phyloP scores from a whole-genome alignment of 1,140 invertebrate species.

The Brachionus sp. region DNA sequence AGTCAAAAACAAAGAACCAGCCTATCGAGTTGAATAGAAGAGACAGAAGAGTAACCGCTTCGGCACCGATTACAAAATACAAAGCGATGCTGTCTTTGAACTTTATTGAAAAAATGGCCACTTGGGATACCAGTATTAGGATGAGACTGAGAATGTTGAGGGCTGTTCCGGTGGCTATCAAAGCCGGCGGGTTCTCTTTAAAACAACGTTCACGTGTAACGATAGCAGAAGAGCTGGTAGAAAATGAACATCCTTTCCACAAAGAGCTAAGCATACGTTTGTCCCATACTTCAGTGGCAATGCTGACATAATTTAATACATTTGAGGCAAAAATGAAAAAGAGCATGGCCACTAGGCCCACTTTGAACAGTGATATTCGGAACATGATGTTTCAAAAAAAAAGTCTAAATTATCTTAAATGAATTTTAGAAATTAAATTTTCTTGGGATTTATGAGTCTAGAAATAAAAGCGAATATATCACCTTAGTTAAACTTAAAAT shows the following conservation, averaged over 20 bases:
- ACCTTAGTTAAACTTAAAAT: slow-evolving; percentile 18
- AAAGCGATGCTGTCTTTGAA: slow-evolving; percentile 35
- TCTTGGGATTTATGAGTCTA: background rate
- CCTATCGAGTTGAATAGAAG: slow-evolving; percentile 28
- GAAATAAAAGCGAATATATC: slow-evolving; percentile 11
- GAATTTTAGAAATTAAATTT: background rate
- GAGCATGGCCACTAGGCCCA: slow-evolving; percentile 36
- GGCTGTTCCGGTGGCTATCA: slow-evolving; percentile 40
- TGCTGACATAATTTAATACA: slow-evolving; percentile 44
- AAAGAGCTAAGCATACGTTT: background rate
- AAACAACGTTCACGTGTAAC: slow-evolving; percentile 6
- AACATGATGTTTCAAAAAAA: slow-evolving; percentile 19
- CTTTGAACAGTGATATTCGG: slow-evolving; percentile 42
- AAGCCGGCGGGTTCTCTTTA: slow-evolving; percentile 31
- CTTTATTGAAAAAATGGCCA: slow-evolving; percentile 6
- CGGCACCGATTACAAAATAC: slow-evolving; percentile 45
- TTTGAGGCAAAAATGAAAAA: slow-evolving; percentile 25
- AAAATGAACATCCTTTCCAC: background rate
- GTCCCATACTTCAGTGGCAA: slow-evolving; percentile 9
- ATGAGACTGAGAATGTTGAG: slow-evolving; percentile 12
- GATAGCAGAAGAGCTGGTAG: background rate
- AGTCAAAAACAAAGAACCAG: slow-evolving; percentile 33
- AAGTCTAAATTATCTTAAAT: background rate
- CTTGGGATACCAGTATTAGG: slow-evolving; percentile 20
- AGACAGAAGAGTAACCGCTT: background rate